A percentile compares a stretch with the other conserved stretches of the same genome.
phyloP scores from a whole-genome alignment of 92 coral and sea anemone species.

The Desmophyllum pertusum region DNA sequence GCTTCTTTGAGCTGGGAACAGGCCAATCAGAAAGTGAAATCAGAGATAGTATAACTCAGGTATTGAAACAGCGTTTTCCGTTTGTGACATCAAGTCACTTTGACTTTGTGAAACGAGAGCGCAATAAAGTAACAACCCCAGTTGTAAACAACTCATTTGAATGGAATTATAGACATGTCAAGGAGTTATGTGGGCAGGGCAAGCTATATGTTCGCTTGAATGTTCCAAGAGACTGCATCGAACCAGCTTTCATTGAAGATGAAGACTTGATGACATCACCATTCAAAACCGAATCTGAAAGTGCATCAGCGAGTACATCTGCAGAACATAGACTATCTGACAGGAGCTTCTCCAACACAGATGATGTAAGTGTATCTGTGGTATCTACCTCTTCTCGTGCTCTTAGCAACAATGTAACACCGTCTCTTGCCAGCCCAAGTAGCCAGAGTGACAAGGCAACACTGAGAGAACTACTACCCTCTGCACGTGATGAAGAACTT shows the following conservation, averaged over 20 bases:
- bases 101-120: constrained; percentile 76
- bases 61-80: constrained; percentile 18
- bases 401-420: not conserved
- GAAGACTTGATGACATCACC: constrained; percentile 24
- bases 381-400: not conserved
- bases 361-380: not conserved
- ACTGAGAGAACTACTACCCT: constrained; percentile 63
- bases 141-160: constrained; percentile 57
- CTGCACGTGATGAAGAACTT: constrained; percentile 54
- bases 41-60: constrained; percentile 38
- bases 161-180: constrained; percentile 66
- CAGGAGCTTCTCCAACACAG: not conserved
- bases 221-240: constrained; percentile 58
- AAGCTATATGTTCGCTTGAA: constrained; percentile 67
- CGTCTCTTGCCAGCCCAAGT: not conserved
- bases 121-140: constrained; percentile 69
- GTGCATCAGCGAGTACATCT: constrained; percentile 27
- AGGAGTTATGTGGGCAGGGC: constrained; percentile 73
- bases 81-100: constrained; percentile 5
- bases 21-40: constrained; percentile 53
- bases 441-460: constrained; percentile 33
- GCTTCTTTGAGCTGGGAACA: constrained; percentile 44
- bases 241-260: constrained; percentile 38
- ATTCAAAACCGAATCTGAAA: constrained; percentile 25
- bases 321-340: not conserved